Base-by-base conservation (phyloP, 2,888 invertebrate genomes). In the Tenthredo notha region DNA sequence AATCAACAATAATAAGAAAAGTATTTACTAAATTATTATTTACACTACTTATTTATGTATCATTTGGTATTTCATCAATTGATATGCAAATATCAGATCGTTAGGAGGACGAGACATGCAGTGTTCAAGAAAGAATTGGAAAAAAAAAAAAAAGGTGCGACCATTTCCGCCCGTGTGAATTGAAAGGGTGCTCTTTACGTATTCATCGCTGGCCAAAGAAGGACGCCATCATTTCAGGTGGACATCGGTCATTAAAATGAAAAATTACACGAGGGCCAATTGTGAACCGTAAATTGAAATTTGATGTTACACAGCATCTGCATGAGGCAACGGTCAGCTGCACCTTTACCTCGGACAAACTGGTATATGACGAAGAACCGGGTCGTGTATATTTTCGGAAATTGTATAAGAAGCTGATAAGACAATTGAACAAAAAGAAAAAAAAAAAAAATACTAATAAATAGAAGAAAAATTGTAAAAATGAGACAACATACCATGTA, bases 171-270 rank as follows among this genome's bases (percentile, higher is more conserved):
- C 61, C 88, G 85, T 85, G 86, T 40, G 86, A 87, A 88, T 85
- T 90, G 88, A 90, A 85, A 89, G 90, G 89, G 89, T 89, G 84
- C 72, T 50, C 67, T 21, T 82, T 77, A 54, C 72, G 75, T 61
- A 67, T 75, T 54, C 72, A 43, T 61, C 61, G 58, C n/a, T 58
- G 80, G 61, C 40, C 21, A 86, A 86, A 86, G 70, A 82, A 87
- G 65, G 86, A 84, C 84, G 86, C 87, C 67, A 84, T 50, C 82
- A 84, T 58, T 84, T 37, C 75, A 84, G 89, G 85, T 90, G 91
- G 91, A 88, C 91, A 92, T 90, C 89, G 90, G 90, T 91, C 91
- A 90, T 92, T 92, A 91, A 90, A 90, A 90, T 91, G 92, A 92
- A 92, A 92, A 92, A 91, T 91, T 90, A 91, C 89, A 88, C 90